A percentile compares a stretch with the other conserved stretches of the same genome.
phyloP scores from a whole-genome alignment of 2,888 invertebrate species.

The Leptinotarsa haldemani region DNA sequence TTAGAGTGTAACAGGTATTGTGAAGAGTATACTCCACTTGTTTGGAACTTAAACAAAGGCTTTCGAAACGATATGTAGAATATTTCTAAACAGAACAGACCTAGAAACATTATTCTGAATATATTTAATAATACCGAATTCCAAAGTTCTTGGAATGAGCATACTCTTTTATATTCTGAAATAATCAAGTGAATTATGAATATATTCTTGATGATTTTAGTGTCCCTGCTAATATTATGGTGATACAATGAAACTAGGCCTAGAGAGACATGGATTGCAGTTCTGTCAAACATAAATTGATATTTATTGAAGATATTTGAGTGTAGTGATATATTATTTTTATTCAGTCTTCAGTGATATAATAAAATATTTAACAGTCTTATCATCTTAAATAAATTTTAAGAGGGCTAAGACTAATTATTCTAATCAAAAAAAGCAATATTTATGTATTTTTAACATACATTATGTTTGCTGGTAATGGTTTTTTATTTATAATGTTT shows the following conservation, averaged over 20 bases:
- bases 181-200: background rate
- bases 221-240: too few relatives aligned
- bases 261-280: too few relatives aligned
- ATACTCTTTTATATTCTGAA: background rate
- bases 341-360: slow-evolving; percentile 31
- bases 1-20: background rate
- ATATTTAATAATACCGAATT: background rate
- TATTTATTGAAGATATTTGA: background rate
- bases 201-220: background rate
- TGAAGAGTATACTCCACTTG: background rate
- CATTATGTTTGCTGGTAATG: slow-evolving; percentile 59
- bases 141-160: background rate
- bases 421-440: slow-evolving; percentile 55
- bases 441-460: slow-evolving; percentile 58
- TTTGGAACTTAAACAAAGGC: too few relatives aligned
- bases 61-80: background rate
- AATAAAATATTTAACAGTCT: slow-evolving; percentile 43
- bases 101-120: background rate
- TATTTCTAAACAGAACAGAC: background rate
- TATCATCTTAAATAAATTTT: slow-evolving; percentile 55
- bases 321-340: slow-evolving; percentile 28
- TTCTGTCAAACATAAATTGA: too few relatives aligned
- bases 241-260: too few relatives aligned
- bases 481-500: slow-evolving; percentile 42
- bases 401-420: slow-evolving; percentile 53